Conservation (phyloP, 2,797 vertebrate species). For the Artibeus jamaicensis region DNA sequence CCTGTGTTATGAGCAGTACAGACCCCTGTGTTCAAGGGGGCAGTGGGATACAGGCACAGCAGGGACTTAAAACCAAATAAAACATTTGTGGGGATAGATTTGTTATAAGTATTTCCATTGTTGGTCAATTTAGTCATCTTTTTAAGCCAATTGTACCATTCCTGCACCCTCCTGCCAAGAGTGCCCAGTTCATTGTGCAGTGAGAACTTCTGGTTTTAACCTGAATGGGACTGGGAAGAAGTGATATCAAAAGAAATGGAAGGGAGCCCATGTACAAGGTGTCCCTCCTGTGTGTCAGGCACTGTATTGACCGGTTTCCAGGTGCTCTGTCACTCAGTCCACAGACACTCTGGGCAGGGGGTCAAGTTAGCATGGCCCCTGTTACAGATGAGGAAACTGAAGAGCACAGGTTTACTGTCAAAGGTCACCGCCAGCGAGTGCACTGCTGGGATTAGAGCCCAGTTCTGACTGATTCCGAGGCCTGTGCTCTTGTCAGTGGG, state of each 20-base stretch:
- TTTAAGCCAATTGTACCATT: conserved; percentile 43
- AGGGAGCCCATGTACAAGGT: neutral
- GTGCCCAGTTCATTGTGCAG: conserved; percentile 16
- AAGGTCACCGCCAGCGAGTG: neutral
- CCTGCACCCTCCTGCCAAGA: conserved; percentile 30
- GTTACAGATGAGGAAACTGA: neutral
- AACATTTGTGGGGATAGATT: conserved; percentile 50
- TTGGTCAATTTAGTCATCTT: conserved; percentile 66
- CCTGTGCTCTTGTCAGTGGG: neutral
- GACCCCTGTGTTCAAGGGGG: conserved; percentile 49
- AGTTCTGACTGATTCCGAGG: neutral
- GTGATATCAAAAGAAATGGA: neutral
- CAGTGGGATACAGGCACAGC: conserved; percentile 45
- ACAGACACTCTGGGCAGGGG: neutral
- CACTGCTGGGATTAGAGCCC: neutral
- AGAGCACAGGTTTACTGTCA: neutral
- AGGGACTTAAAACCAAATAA: conserved; percentile 59
- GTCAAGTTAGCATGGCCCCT: neutral
- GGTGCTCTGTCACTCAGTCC: neutral
- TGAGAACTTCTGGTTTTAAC: conserved; percentile 38
- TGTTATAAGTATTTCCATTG: conserved; percentile 61
- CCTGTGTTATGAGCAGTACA: conserved; percentile 54
- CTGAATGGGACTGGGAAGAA: neutral
- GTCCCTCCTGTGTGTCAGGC: neutral
- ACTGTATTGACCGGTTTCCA: neutral